These are phyloP conservation scores for Smutsia temminckii DNA, from an alignment of 2,797 vertebrate species.

Conservation along the genomic window DNA sequence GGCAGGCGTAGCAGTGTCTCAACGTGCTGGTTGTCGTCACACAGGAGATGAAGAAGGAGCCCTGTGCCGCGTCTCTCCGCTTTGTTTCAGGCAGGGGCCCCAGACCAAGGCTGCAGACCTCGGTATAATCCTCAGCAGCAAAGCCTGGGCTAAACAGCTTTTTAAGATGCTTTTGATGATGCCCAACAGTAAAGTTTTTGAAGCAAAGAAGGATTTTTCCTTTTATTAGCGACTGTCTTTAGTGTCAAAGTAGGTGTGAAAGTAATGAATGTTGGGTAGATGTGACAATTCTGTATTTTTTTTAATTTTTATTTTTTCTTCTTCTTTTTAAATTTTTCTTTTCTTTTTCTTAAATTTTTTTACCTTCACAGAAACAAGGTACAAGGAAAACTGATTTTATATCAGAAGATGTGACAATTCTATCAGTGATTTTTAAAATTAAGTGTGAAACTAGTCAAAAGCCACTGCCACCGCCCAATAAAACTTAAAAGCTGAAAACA, in stretches of 20 bases:
- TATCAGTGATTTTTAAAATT: background rate
- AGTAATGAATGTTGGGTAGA: background rate
- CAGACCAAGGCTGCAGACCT: background rate
- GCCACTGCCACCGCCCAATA: background rate
- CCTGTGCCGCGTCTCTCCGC: background rate
- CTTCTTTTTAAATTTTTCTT: no score
- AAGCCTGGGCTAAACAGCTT: background rate
- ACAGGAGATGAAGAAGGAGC: background rate
- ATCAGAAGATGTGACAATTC: background rate
- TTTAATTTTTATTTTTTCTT: no score
- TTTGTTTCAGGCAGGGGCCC: background rate
- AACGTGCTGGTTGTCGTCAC: background rate
- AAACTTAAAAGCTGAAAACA: background rate
- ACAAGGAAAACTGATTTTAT: no score
- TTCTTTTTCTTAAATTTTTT: no score
- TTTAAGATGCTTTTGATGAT: background rate
- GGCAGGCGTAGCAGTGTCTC: accelerated
- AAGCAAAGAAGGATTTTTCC: background rate
- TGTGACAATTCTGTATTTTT: background rate
- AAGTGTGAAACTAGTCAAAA: background rate
- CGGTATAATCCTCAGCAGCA: background rate
- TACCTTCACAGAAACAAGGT: no score
- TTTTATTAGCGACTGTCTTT: background rate
- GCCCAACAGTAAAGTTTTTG: background rate
- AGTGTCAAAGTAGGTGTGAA: background rate